Percentiles rank a stretch among this genome's conserved stretches.
Evolutionary conservation across 1,140 invertebrate species (phyloP).

Genomic region (Frieseomelitta varia): DNA sequence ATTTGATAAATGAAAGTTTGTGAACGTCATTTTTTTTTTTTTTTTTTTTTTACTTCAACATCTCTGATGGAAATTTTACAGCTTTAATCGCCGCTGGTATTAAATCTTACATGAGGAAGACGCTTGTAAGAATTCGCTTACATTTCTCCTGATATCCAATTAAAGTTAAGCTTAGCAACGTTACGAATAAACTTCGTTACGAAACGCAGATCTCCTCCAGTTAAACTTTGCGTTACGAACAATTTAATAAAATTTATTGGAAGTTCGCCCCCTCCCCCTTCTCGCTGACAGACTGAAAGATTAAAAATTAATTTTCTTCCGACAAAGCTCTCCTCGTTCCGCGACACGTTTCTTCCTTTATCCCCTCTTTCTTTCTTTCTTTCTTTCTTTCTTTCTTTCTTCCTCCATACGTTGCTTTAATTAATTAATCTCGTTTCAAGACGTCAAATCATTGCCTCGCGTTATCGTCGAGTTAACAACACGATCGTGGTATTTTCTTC

Average conservation of each 20-base stretch:
- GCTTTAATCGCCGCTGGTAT: no score
- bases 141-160: not conserved
- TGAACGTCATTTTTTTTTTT: no score
- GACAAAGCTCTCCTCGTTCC: not conserved
- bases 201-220: no score
- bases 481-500: not conserved
- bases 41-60: no score
- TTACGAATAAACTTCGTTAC: not conserved
- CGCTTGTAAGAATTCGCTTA: not conserved
- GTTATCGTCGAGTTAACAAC: no score
- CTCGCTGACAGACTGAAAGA: not conserved
- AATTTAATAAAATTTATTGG: not conserved
- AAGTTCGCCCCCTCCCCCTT: not conserved
- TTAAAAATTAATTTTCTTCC: not conserved
- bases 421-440: no score
- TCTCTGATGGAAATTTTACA: no score
- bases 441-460: no score
- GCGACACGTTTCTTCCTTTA: not conserved
- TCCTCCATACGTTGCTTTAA: no score
- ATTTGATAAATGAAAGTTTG: no score
- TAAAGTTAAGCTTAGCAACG: not conserved
- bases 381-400: not conserved
- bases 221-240: not conserved
- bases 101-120: no score
- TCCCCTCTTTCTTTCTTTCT: not conserved